A percentile compares a stretch with the other conserved stretches of the same genome.
These are phyloP conservation scores for Pterocles orientalis DNA, from an alignment of 2,113 vertebrate genomes.

Conservation along the genomic window DNA sequence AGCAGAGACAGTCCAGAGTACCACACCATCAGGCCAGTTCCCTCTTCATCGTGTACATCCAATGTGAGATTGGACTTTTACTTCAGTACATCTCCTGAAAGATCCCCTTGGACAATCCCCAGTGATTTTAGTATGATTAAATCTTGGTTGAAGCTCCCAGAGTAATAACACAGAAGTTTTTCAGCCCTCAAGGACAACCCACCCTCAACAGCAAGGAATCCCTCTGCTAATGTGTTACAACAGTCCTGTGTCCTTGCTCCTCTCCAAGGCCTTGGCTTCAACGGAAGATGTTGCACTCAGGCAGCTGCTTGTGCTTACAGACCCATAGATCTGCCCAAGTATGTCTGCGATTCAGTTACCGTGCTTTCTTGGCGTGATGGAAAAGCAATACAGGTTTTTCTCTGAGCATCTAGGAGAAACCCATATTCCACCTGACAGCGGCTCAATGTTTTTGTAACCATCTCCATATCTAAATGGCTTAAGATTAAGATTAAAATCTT, in stretches of 20 bases:
- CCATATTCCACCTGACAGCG: not conserved
- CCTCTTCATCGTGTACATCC: rapidly evolving
- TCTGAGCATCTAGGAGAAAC: not conserved
- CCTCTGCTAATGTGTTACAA: not conserved
- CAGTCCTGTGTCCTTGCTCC: rapidly evolving
- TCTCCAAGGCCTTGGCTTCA: not conserved
- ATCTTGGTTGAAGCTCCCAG: not conserved
- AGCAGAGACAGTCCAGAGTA: not conserved
- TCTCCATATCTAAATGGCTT: not conserved
- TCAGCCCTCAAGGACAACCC: not conserved
- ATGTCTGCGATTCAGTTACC: not conserved
- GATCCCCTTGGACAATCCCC: not conserved
- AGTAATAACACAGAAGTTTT: not conserved
- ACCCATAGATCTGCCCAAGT: not conserved
- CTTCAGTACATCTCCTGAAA: not conserved
- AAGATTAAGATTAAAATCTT: constrained; percentile 30
- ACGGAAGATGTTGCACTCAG: rapidly evolving
- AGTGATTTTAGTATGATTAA: not conserved
- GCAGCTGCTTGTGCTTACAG: not conserved
- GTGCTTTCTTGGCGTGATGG: not conserved
- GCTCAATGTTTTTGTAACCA: not conserved
- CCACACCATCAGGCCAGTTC: not conserved
- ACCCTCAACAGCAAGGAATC: not conserved
- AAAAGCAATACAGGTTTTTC: not conserved
- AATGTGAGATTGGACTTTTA: not conserved